phyloP scores from a whole-genome alignment of 2,888 invertebrate genomes.

The Globia sparganii region DNA sequence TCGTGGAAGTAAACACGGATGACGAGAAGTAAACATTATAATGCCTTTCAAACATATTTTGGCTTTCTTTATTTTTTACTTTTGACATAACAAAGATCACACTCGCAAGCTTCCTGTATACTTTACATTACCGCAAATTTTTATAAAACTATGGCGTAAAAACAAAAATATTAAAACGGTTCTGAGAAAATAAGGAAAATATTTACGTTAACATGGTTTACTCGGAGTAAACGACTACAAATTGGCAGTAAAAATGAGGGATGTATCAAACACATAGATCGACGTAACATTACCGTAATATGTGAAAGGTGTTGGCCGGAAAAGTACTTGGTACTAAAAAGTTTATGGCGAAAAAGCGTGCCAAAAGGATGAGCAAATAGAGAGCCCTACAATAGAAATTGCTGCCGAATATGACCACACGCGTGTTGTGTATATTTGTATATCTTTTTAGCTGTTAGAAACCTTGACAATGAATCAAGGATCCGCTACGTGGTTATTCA shows the following conservation, averaged over 20 bases:
- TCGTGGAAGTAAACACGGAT: constrained; percentile 51
- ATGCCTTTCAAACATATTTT: constrained; percentile 47
- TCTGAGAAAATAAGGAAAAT: constrained; percentile 46
- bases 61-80: constrained; percentile 52
- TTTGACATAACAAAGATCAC: constrained; percentile 59
- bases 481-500: background rate
- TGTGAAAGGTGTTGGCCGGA: constrained; percentile 46
- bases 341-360: constrained; percentile 26
- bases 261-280: constrained; percentile 34
- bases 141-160: constrained; percentile 46
- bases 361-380: constrained; percentile 36
- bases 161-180: constrained; percentile 38
- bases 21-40: constrained; percentile 58
- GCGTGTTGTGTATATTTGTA: constrained; percentile 5
- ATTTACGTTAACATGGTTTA: constrained; percentile 49
- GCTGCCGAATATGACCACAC: background rate
- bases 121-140: constrained; percentile 32
- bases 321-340: constrained; percentile 37
- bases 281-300: constrained; percentile 24
- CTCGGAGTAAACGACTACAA: constrained; percentile 18
- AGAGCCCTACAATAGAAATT: constrained; percentile 30
- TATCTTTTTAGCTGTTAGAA: constrained; percentile 13
- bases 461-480: constrained; percentile 22
- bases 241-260: constrained; percentile 35
- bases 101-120: constrained; percentile 41